A percentile compares a stretch with the other conserved stretches of the same genome.
Conservation (phyloP, 2,113 vertebrate species). For the Sturnira hondurensis region DNA sequence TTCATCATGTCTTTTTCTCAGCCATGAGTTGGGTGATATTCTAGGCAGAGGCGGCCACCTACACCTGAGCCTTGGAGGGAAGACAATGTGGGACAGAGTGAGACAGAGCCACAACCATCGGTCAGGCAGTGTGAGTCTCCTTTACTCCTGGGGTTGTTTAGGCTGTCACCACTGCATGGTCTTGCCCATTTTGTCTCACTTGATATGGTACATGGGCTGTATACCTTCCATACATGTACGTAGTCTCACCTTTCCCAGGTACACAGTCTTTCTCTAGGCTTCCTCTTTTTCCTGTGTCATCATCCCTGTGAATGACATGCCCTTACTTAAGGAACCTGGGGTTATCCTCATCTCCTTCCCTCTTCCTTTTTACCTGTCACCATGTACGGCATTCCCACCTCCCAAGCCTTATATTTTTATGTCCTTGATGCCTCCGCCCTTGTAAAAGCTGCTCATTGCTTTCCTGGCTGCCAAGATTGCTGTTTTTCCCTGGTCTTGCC, state of each 20-base stretch:
- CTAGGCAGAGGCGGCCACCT: not conserved
- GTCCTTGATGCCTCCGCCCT: too few relatives aligned
- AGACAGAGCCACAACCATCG: not conserved
- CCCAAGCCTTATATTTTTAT: not conserved
- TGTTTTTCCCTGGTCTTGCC: not conserved
- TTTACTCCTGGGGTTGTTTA: not conserved
- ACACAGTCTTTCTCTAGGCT: not conserved
- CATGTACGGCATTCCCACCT: not conserved
- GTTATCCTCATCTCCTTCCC: not conserved
- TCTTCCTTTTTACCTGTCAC: not conserved
- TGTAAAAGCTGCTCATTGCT: not conserved
- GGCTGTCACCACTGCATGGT: too few relatives aligned
- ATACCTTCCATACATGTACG: rapidly evolving
- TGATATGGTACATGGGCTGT: rapidly evolving
- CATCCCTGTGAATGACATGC: not conserved
- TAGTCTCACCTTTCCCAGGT: not conserved
- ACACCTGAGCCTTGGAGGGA: not conserved
- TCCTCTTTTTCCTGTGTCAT: not conserved
- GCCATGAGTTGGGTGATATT: not conserved
- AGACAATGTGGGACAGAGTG: not conserved
- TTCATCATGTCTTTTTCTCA: not conserved
- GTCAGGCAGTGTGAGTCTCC: rapidly evolving
- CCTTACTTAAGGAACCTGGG: not conserved
- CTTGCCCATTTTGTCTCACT: not conserved
- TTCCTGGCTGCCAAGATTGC: rapidly evolving